phyloP scores from a whole-genome alignment of 2,113 vertebrate genomes.

The Oreotragus oreotragus region DNA sequence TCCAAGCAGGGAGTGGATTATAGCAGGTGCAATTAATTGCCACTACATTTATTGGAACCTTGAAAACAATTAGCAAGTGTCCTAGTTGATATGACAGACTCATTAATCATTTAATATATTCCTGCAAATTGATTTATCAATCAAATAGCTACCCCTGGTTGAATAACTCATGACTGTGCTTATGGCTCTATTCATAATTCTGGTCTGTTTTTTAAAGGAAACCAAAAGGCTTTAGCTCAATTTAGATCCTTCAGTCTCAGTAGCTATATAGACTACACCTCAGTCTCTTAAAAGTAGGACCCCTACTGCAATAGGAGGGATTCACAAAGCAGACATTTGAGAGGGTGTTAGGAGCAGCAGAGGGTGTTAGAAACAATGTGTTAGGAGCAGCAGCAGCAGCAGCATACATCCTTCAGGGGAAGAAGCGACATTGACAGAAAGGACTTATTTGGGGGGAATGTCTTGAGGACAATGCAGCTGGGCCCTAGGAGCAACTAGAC shows the following conservation, averaged over 20 bases:
- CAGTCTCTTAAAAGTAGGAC: not conserved
- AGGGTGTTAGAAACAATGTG: not conserved
- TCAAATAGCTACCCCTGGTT: slow-evolving; percentile 65
- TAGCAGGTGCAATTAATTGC: slow-evolving; percentile 70
- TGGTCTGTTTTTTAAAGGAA: slow-evolving; percentile 22
- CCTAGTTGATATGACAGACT: slow-evolving; percentile 71
- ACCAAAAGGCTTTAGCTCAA: not conserved
- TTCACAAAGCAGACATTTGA: not conserved
- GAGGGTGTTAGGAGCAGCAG: not conserved
- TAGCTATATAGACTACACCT: not conserved
- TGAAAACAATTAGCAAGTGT: slow-evolving; percentile 77
- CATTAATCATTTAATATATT: slow-evolving; percentile 78
- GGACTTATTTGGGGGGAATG: not conserved
- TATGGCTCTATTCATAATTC: slow-evolving; percentile 49
- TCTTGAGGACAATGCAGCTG: not conserved
- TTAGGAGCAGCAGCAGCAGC: not conserved
- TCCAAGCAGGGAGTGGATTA: slow-evolving; percentile 49
- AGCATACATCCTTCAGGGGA: not conserved
- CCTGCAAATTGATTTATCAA: slow-evolving; percentile 75
- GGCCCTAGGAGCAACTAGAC: not conserved
- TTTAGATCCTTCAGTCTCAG: not conserved
- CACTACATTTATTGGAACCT: slow-evolving; percentile 71
- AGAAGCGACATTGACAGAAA: not conserved
- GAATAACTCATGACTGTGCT: slow-evolving; percentile 47
- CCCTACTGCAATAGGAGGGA: not conserved